phyloP scores from a whole-genome alignment of 2,797 vertebrate species.

The Melanotaenia maccullochi region DNA sequence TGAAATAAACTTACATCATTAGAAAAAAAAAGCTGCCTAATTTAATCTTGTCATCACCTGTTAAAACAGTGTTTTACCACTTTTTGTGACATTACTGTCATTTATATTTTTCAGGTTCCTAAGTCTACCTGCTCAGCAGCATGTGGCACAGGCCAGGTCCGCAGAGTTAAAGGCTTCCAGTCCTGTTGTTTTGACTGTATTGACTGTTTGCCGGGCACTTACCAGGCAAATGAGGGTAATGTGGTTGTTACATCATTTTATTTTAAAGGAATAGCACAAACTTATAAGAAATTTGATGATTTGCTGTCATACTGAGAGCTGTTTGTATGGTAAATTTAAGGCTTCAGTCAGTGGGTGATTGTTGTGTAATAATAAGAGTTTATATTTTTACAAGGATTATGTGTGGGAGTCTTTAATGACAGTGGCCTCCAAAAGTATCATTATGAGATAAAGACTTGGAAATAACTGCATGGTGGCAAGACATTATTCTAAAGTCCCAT shows the following conservation, averaged over 20 bases:
- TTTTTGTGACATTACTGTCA: not conserved
- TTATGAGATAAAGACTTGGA: not conserved
- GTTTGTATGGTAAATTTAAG: not conserved
- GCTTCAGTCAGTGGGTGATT: not conserved
- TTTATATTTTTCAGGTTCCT: slow-evolving; percentile 79
- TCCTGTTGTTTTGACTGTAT: slow-evolving; percentile 94
- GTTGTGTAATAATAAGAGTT: not conserved
- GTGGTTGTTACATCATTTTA: not conserved
- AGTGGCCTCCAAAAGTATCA: not conserved
- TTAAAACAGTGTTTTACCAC: not conserved
- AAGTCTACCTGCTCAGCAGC: slow-evolving; percentile 85
- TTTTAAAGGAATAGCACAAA: not conserved
- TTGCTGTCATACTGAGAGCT: not conserved
- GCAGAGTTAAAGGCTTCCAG: slow-evolving; percentile 88
- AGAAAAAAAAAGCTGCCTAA: not conserved
- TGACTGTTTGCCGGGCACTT: slow-evolving; percentile 87
- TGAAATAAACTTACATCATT: not conserved
- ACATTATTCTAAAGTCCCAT: not conserved
- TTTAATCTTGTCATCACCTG: not conserved
- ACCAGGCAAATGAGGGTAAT: slow-evolving; percentile 79
- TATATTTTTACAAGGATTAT: not conserved
- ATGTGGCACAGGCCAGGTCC: slow-evolving; percentile 86
- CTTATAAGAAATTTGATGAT: not conserved
- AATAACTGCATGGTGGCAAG: not conserved
- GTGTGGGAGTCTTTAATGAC: not conserved